These are phyloP conservation scores for Carpatolechia fugitivella DNA, from an alignment of 2,888 invertebrate genomes.

Conservation along the genomic window DNA sequence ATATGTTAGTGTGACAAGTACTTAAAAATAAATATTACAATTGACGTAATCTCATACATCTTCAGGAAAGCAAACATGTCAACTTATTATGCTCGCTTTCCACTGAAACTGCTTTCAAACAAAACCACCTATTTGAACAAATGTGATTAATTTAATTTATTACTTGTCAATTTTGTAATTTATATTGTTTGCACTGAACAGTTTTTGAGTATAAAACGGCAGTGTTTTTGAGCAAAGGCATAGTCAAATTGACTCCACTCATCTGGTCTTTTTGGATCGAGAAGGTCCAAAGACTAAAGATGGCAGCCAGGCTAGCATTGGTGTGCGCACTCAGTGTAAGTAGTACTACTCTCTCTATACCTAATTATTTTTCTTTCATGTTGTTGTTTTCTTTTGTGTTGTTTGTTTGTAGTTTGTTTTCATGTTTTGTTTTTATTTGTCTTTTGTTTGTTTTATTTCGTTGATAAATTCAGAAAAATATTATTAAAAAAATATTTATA, in stretches of 20 bases:
- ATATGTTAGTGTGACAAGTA: no score
- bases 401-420: no score
- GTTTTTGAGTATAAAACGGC: neutral
- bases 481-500: no score
- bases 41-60: no score
- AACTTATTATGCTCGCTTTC: neutral
- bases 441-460: no score
- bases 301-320: neutral
- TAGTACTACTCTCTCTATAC: neutral
- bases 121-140: neutral
- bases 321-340: neutral
- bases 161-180: neutral
- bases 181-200: neutral
- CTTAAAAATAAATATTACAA: no score
- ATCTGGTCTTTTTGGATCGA: neutral
- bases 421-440: no score
- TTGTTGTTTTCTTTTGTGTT: neutral
- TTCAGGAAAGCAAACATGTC: neutral
- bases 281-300: neutral
- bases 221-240: neutral
- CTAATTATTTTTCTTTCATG: neutral
- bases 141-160: neutral
- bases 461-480: no score
- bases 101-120: neutral
- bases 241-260: neutral